Percentiles rank a stretch among this genome's conserved stretches.
Evolutionary conservation across 1,140 invertebrate species (phyloP).

Genomic region (Scylla paramamosain): DNA sequence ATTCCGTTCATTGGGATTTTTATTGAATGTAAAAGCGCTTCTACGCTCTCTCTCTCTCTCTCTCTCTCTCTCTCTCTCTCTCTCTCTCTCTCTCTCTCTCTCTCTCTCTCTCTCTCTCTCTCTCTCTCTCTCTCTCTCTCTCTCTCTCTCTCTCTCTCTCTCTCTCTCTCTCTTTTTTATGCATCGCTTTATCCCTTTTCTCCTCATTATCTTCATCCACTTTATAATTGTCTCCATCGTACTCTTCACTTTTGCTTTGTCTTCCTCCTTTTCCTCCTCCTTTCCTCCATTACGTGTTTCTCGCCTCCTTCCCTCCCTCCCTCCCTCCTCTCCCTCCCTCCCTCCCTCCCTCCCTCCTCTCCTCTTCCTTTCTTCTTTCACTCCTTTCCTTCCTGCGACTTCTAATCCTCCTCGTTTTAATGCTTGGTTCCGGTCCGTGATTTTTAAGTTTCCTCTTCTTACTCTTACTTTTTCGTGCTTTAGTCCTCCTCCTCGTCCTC

Average conservation of each 20-base stretch:
- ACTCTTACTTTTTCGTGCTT: background rate
- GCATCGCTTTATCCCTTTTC: background rate
- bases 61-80: too few relatives aligned
- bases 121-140: too few relatives aligned
- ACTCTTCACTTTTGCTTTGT: background rate
- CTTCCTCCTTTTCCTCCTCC: background rate
- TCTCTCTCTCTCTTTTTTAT: background rate
- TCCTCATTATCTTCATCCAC: background rate
- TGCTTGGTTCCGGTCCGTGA: background rate
- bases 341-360: background rate
- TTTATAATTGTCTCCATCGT: background rate
- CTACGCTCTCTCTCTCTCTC: too few relatives aligned
- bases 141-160: too few relatives aligned
- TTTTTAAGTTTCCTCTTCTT: background rate
- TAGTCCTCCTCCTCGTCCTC: background rate
- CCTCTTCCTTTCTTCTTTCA: background rate
- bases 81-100: too few relatives aligned
- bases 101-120: too few relatives aligned
- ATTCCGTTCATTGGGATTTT: too few relatives aligned
- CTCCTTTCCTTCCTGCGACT: background rate
- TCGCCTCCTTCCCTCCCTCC: too few relatives aligned
- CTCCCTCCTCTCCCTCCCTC: too few relatives aligned
- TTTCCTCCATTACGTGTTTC: background rate
- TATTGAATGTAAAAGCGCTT: too few relatives aligned
- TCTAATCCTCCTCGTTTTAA: background rate